These are phyloP conservation scores for Amphilophus citrinellus DNA, from an alignment of 2,113 vertebrate species.

Conservation along the genomic window DNA sequence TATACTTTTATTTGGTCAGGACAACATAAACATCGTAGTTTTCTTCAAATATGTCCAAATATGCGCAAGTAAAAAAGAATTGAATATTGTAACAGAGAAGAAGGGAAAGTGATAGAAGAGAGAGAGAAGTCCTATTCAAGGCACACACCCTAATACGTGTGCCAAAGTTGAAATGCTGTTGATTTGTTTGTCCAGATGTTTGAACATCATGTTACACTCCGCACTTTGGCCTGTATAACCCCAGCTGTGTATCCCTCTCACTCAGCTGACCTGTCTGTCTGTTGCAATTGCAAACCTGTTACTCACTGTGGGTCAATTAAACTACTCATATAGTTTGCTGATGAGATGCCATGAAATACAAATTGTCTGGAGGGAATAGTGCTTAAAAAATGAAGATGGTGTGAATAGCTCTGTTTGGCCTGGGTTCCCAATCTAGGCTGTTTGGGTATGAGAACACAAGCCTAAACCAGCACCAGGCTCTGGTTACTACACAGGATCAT, in stretches of 20 bases:
- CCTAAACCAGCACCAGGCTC: slow-evolving; percentile 36
- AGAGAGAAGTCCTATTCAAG: neutral
- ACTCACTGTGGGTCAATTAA: neutral
- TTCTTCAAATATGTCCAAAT: neutral
- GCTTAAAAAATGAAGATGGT: slow-evolving; percentile 15
- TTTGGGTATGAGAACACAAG: slow-evolving; percentile 34
- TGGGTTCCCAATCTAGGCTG: slow-evolving; percentile 25
- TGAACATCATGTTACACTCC: neutral
- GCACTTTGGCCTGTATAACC: neutral
- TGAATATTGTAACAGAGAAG: neutral
- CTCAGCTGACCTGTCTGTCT: neutral
- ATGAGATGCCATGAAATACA: neutral
- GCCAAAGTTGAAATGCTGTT: neutral
- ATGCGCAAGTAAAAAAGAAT: neutral
- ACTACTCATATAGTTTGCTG: neutral
- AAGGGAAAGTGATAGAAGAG: slow-evolving; percentile 4
- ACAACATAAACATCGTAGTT: neutral
- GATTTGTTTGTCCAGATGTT: slow-evolving; percentile 20
- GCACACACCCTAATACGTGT: neutral
- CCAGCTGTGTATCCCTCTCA: slow-evolving; percentile 1
- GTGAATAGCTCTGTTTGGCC: neutral
- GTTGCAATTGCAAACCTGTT: neutral
- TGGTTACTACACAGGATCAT: slow-evolving; percentile 63
- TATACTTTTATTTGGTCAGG: neutral
- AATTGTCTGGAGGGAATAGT: neutral